Conservation (phyloP, 2,888 invertebrate genomes). For the Crematogaster levior region DNA sequence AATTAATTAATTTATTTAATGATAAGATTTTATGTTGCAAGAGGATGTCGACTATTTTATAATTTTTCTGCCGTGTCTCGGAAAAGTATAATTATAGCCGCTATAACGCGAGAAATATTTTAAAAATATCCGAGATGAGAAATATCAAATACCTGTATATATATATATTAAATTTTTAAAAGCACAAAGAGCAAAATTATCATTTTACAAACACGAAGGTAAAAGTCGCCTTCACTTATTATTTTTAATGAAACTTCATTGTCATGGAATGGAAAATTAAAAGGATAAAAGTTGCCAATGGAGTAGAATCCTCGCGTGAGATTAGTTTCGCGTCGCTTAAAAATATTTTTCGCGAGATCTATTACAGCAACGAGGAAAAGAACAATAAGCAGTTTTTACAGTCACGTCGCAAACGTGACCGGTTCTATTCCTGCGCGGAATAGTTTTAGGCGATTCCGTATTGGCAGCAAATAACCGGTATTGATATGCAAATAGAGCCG, state of each 20-base stretch:
- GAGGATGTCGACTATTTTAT: background rate
- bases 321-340: background rate
- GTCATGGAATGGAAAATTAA: background rate
- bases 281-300: background rate
- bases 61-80: background rate
- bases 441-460: background rate
- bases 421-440: background rate
- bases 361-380: too few species aligned
- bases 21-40: background rate
- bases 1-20: background rate
- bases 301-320: background rate
- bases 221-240: background rate
- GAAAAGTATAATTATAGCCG: background rate
- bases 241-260: background rate
- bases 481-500: constrained; percentile 7
- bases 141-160: background rate
- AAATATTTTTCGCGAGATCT: background rate
- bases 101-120: background rate
- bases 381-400: background rate
- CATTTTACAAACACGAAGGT: background rate
- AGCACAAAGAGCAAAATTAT: background rate
- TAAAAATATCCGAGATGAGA: background rate
- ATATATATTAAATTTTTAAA: constrained; percentile 5
- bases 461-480: background rate
- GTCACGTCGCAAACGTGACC: background rate